phyloP scores from a whole-genome alignment of 2,797 vertebrate genomes.

The Peromyscus eremicus region DNA sequence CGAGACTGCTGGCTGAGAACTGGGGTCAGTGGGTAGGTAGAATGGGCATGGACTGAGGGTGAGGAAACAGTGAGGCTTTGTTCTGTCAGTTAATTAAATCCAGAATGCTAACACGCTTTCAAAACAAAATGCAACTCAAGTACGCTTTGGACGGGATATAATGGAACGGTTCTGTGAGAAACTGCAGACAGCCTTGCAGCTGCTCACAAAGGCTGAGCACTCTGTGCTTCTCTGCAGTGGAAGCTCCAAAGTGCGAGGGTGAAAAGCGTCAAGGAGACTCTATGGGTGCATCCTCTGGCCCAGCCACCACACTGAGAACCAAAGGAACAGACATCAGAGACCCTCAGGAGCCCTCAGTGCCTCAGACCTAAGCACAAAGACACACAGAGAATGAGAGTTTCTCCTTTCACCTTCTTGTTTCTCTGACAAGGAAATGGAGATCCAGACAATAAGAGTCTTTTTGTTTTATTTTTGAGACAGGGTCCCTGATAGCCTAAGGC shows the following conservation, averaged over 20 bases:
- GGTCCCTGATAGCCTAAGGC: background rate
- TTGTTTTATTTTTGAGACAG: background rate
- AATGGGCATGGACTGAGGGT: constrained; percentile 64
- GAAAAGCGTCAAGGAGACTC: constrained; percentile 60
- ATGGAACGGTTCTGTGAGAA: constrained; percentile 83
- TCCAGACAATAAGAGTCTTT: background rate
- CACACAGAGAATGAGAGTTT: background rate
- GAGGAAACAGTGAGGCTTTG: constrained; percentile 72
- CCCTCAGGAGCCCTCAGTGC: background rate
- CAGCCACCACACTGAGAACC: background rate
- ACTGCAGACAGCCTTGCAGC: constrained; percentile 82
- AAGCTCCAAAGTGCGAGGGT: constrained; percentile 44
- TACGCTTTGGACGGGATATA: constrained; percentile 80
- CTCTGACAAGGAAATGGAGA: background rate
- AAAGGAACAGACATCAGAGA: background rate
- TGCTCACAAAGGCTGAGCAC: constrained; percentile 77
- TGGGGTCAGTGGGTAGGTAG: constrained; percentile 58
- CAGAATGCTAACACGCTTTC: constrained; percentile 74
- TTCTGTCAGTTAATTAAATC: constrained; percentile 83
- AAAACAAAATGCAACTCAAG: constrained; percentile 75
- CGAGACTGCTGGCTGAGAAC: constrained; percentile 50
- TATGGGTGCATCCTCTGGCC: background rate
- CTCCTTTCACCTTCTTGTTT: background rate
- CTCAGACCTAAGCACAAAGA: background rate
- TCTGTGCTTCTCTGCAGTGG: constrained; percentile 29